These are phyloP conservation scores for Pteropus rufus DNA, from an alignment of 2,797 vertebrate species.

Conservation along the genomic window DNA sequence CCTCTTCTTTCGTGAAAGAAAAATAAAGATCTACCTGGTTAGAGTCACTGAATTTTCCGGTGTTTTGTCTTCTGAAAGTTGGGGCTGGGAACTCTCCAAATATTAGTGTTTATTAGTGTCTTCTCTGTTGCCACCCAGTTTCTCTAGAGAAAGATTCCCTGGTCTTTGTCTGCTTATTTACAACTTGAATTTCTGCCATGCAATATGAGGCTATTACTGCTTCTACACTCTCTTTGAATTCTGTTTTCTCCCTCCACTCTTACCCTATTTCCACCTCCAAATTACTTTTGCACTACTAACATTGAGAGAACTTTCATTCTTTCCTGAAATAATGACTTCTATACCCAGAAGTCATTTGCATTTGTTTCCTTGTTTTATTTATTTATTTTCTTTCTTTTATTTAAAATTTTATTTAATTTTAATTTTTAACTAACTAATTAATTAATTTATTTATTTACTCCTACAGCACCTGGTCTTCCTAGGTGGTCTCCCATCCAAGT, in stretches of 20 bases:
- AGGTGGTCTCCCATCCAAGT: too few relatives aligned
- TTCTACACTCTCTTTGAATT: not conserved
- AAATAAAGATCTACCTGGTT: not conserved
- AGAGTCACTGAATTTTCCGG: not conserved
- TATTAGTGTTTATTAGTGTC: not conserved
- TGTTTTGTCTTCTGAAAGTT: not conserved
- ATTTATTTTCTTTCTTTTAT: too few relatives aligned
- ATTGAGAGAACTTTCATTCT: not conserved
- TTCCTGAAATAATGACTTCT: not conserved
- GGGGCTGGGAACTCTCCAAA: too few relatives aligned
- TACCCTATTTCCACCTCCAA: not conserved
- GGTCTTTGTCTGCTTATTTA: not conserved
- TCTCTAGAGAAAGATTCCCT: not conserved
- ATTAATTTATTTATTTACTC: too few relatives aligned
- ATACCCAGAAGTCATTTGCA: not conserved
- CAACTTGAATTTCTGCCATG: not conserved
- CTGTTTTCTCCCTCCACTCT: not conserved
- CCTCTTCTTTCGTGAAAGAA: not conserved
- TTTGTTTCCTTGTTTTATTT: not conserved
- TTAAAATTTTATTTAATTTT: too few relatives aligned
- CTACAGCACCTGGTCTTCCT: too few relatives aligned
- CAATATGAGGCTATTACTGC: not conserved
- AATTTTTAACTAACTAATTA: too few relatives aligned
- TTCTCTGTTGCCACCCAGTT: not conserved
- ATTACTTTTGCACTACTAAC: not conserved